Base-by-base conservation (phyloP, 2,888 invertebrate species). In the Orchesellides sinensis region DNA sequence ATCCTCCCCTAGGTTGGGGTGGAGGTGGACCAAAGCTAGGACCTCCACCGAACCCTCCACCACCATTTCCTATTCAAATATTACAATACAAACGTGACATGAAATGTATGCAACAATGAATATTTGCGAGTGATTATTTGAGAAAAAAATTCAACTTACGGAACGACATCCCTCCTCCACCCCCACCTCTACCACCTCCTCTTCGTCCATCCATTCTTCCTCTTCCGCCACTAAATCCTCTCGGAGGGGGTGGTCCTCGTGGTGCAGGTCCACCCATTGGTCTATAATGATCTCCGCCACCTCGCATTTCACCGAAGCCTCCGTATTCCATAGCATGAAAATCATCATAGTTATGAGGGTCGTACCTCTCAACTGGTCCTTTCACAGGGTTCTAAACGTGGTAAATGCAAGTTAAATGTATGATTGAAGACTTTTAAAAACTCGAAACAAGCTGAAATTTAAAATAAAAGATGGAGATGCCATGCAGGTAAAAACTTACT, bases 341-440 rank as follows among this genome's bases (percentile, higher is more conserved):
- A 89, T 98, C 98, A 90, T 99, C 98, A 90, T 95, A 99, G 91
- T 98, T 97, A 91, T 96, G 95, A 29, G 99, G 98, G 90, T 99
- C 97, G 91, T 99, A 99, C 59, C 95, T 95, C 89, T 95, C 95
- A 87, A 95, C 92, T 19, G 93, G 92, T 10, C 96, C 96, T 90
- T 96, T 96, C 86, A 96, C 93, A 21, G 96, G 96, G 63, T 95
- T 95, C 94, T 95, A 49, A 25, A 29, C 19, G 29, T 45, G 40
- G 40, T 17, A 63, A 5, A 49, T 66, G n/a, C 40, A 66, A 35
- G 23, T 32, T 32, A n/a, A n/a, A n/a, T n/a, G n/a, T n/a, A n/a
- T n/a, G n/a, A n/a, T n/a, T n/a, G n/a, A n/a, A n/a, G n/a, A n/a
- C n/a, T n/a, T n/a, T n/a, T n/a, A n/a, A n/a, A n/a, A n/a, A n/a